These are phyloP conservation scores for Drosophila macrospina DNA, from an alignment of 2,888 invertebrate species.

Conservation along the genomic window DNA sequence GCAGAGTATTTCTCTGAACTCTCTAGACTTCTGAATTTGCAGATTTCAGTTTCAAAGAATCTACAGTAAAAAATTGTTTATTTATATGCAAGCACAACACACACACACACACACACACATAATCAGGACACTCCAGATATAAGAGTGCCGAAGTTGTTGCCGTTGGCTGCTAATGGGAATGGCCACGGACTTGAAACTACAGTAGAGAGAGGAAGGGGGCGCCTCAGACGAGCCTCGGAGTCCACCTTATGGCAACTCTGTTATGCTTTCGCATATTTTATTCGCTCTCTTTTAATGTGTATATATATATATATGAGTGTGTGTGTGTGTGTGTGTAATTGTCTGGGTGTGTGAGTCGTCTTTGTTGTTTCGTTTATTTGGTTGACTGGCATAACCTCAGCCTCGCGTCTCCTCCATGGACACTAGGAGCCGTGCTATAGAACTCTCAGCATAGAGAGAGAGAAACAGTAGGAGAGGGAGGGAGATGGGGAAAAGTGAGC, in stretches of 20 bases:
- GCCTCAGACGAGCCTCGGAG: slow-evolving; percentile 23
- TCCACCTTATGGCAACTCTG: slow-evolving; percentile 58
- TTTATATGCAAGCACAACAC: slow-evolving; percentile 62
- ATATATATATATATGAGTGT: slow-evolving; percentile 25
- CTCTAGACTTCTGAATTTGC: slow-evolving; percentile 5
- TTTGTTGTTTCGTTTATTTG: slow-evolving; percentile 81
- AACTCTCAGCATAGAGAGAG: neutral
- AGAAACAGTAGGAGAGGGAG: neutral
- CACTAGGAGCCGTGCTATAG: slow-evolving; percentile 50
- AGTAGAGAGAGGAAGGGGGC: neutral
- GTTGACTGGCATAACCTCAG: slow-evolving; percentile 82
- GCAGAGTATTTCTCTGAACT: slow-evolving; percentile 7
- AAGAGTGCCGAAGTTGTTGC: slow-evolving; percentile 32
- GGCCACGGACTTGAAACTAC: slow-evolving; percentile 31
- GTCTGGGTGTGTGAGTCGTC: slow-evolving; percentile 36
- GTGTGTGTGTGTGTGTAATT: slow-evolving; percentile 31
- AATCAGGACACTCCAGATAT: slow-evolving; percentile 54
- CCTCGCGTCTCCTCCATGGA: slow-evolving; percentile 41
- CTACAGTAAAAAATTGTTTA: slow-evolving; percentile 60
- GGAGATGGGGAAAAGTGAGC: neutral
- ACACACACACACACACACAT: slow-evolving; percentile 20
- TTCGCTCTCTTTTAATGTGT: slow-evolving; percentile 39
- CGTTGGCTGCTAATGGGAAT: slow-evolving; percentile 61
- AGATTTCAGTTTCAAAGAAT: slow-evolving; percentile 58
- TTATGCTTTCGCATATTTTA: slow-evolving; percentile 78